Conservation (phyloP, 2,113 vertebrate genomes). For the Hippocampus zosterae region DNA sequence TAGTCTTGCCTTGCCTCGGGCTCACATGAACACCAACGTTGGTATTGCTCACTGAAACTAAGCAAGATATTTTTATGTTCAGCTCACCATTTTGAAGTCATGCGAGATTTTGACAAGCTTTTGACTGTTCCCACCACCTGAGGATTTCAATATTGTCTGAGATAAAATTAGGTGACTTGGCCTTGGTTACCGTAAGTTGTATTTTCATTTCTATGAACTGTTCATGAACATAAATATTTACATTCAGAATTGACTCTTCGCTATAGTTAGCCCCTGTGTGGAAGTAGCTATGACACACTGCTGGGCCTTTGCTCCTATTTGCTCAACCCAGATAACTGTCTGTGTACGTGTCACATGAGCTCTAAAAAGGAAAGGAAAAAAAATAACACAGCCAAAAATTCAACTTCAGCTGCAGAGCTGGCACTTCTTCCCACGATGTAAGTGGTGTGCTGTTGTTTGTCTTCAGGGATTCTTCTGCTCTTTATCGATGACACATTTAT, state of each 20-base stretch:
- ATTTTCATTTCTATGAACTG: not conserved
- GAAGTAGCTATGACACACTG: constrained; percentile 4
- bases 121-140: too few species aligned
- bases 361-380: constrained; percentile 13
- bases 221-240: not conserved
- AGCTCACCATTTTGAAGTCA: not conserved
- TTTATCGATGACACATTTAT: constrained; percentile 16
- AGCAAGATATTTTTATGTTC: not conserved
- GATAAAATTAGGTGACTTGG: not conserved
- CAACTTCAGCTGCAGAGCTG: not conserved
- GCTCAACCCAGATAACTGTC: constrained; percentile 40
- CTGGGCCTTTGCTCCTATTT: constrained; percentile 48
- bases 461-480: constrained; percentile 17
- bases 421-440: constrained; percentile 15
- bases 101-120: too few species aligned
- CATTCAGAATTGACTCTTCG: not conserved
- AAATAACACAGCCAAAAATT: not conserved
- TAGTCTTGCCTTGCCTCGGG: too few species aligned
- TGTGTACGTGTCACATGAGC: constrained; percentile 25
- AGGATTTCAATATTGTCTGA: not conserved
- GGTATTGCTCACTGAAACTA: not conserved
- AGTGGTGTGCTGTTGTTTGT: constrained; percentile 2
- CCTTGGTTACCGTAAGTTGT: not conserved
- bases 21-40: too few species aligned
- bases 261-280: not conserved